A percentile compares a stretch with the other conserved stretches of the same genome.
Conservation (phyloP, 2,888 invertebrate species). For the Rutpela maculata region DNA sequence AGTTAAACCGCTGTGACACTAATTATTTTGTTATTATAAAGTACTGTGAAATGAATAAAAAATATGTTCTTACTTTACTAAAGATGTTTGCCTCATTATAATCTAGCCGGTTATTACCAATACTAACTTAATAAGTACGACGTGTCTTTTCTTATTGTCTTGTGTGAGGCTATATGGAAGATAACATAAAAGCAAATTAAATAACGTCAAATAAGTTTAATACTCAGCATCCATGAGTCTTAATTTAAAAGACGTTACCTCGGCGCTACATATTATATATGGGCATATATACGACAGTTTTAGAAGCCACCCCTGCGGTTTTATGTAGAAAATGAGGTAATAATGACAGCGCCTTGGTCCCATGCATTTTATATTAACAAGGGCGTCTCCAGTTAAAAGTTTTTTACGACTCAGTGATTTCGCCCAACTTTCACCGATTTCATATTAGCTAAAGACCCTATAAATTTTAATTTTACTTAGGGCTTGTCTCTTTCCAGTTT, state of each 20-base stretch:
- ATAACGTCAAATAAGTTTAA: slow-evolving; percentile 25
- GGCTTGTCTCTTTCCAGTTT: slow-evolving; percentile 51
- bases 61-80: too few relatives aligned
- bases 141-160: not conserved
- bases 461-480: slow-evolving; percentile 62
- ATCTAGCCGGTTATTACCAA: too few relatives aligned
- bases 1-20: too few relatives aligned
- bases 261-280: slow-evolving; percentile 61
- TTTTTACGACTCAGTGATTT: slow-evolving; percentile 61
- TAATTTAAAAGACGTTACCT: slow-evolving; percentile 65
- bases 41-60: too few relatives aligned
- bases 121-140: not conserved
- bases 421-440: slow-evolving; percentile 59
- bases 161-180: not conserved
- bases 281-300: slow-evolving; percentile 66
- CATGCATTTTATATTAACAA: slow-evolving; percentile 65
- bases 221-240: slow-evolving; percentile 63
- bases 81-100: too few relatives aligned
- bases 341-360: slow-evolving; percentile 67
- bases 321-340: slow-evolving; percentile 65
- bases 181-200: slow-evolving; percentile 9
- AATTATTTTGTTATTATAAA: too few relatives aligned
- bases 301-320: slow-evolving; percentile 64
- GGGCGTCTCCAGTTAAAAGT: slow-evolving; percentile 65
- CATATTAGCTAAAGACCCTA: slow-evolving; percentile 59